Evolutionary conservation across 2,113 vertebrate species (phyloP), one percentile per base, ranked within the genome.

Genomic region (Burhinus bistriatus): DNA sequence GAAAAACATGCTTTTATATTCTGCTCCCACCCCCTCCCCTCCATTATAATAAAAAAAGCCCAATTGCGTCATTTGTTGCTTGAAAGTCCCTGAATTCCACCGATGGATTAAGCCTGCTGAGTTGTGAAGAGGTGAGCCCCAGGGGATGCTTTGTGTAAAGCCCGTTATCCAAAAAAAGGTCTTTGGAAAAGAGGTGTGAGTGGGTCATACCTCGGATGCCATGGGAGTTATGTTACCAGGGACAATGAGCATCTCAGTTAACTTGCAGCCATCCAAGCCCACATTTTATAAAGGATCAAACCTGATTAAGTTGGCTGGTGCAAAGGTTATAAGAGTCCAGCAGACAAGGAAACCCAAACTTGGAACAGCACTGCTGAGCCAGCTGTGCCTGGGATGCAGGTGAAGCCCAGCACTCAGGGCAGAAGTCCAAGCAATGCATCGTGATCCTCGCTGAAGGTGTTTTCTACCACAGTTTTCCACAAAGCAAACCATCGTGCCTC

Each of bases 151-250:
- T 70, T 20, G 17, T 1, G 8, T 11, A 62, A 93, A 83, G 69
- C 15, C 34, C 5, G 5, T 30, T 49, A 38, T 6, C 15, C 9
- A 45, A 71, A 32, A 38, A 29, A 30, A 38, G 3, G 13, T 10
- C 5, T 44, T 89, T 54, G 7, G 16, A 64, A 15, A 62, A 25
- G 25, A 90, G 47, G 29, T 5, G 5, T 19, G 29, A 68, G 27
- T 0, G 0, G 44, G 34, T 78, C 86, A 27, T 3, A 6, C 42
- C 18, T 11, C 2, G 7, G 7, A 38, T 11, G 2, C 3, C 3
- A 49, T 12, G 36, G 59, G 57, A 64, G 18, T 11, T 55, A 12
- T 6, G 20, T 65, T 64, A 68, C 62, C 49, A 8, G 8, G 42
- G 55, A 62, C 9, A 10, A 30, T 6, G 11, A 42, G 20, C 6